These are phyloP conservation scores for Dipus sagitta DNA, from an alignment of 2,797 vertebrate genomes.

Conservation along the genomic window DNA sequence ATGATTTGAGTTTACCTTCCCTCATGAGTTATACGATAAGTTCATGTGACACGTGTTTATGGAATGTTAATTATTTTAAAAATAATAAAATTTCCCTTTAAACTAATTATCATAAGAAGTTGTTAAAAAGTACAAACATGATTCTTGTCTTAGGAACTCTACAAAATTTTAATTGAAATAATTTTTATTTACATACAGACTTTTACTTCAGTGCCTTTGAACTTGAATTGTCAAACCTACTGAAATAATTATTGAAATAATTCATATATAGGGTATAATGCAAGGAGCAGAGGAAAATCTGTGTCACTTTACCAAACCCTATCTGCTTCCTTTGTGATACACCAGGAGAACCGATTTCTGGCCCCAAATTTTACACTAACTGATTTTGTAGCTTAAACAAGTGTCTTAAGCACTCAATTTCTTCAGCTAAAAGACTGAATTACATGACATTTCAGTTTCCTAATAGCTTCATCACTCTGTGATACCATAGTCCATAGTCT, in stretches of 20 bases:
- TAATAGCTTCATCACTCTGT: background rate
- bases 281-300: background rate
- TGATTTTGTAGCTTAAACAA: background rate
- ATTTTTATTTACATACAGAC: background rate
- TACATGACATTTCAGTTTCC: background rate
- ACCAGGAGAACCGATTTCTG: background rate
- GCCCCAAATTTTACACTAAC: background rate
- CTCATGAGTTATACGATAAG: background rate
- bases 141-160: background rate
- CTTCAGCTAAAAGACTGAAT: conserved; percentile 27
- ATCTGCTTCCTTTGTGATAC: background rate
- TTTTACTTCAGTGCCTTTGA: background rate
- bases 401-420: background rate
- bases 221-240: background rate
- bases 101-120: background rate
- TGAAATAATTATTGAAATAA: background rate
- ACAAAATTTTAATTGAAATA: background rate
- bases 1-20: background rate
- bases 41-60: conserved; percentile 8
- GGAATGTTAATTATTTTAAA: background rate
- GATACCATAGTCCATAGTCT: background rate
- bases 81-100: background rate
- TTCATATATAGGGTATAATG: background rate
- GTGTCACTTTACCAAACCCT: background rate
- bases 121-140: background rate